These are phyloP conservation scores for Oxygymnocypris stewartii DNA, from an alignment of 2,113 vertebrate species.

Conservation along the genomic window DNA sequence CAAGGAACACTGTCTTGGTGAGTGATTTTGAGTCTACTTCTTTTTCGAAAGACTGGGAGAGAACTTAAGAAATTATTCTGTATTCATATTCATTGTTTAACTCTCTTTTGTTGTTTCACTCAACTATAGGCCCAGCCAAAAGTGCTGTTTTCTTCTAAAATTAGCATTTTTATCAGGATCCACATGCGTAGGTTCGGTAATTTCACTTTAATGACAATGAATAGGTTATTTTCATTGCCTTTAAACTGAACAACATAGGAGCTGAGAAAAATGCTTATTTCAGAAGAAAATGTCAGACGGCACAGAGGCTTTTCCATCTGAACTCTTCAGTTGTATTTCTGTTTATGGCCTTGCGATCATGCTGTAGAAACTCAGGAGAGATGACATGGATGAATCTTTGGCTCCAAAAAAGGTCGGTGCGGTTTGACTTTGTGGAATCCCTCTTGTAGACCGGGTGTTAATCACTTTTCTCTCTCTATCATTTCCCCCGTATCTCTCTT, in stretches of 20 bases:
- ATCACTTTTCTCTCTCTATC: constrained; percentile 43
- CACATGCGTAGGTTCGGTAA: too few relatives aligned
- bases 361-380: neutral
- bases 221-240: too few relatives aligned
- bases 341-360: neutral
- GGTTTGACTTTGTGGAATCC: constrained; percentile 37
- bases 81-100: neutral
- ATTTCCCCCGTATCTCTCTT: constrained; percentile 19
- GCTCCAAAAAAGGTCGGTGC: neutral
- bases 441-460: constrained; percentile 37
- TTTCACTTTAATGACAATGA: too few relatives aligned
- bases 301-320: too few relatives aligned
- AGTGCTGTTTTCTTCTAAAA: too few relatives aligned
- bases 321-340: neutral
- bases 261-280: too few relatives aligned
- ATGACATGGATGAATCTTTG: neutral
- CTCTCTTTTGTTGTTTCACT: neutral
- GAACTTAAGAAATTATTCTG: neutral
- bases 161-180: too few relatives aligned
- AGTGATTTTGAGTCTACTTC: neutral
- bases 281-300: too few relatives aligned
- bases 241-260: too few relatives aligned
- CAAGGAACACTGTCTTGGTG: neutral
- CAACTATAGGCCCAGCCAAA: neutral
- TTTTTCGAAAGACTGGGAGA: neutral